phyloP scores from a whole-genome alignment of 2,113 vertebrate genomes.

The Sialia sialis region DNA sequence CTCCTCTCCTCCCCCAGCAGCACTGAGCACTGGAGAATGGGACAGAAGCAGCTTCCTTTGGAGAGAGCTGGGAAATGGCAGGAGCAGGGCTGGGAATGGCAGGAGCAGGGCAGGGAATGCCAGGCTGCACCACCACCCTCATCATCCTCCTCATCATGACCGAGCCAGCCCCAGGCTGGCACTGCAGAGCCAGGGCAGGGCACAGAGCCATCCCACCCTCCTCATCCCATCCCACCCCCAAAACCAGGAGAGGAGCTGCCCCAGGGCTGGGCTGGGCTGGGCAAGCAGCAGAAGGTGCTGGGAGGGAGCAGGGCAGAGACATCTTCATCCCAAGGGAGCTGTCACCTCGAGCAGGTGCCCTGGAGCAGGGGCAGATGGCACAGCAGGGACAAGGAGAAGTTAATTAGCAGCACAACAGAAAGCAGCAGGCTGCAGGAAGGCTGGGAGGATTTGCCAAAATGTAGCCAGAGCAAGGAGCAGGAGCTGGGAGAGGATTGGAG shows the following conservation, averaged over 20 bases:
- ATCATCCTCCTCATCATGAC: too few species aligned
- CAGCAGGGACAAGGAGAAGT: neutral
- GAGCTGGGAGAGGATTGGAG: rapidly evolving
- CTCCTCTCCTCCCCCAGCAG: neutral
- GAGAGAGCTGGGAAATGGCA: neutral
- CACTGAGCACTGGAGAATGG: neutral
- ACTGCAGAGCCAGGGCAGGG: neutral
- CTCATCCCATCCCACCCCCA: rapidly evolving
- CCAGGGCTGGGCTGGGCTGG: neutral
- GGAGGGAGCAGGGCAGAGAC: slow-evolving; percentile 21
- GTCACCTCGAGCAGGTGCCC: neutral
- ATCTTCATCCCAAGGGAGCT: slow-evolving; percentile 49
- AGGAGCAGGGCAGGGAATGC: too few species aligned
- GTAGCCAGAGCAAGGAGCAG: rapidly evolving
- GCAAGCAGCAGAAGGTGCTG: slow-evolving; percentile 24
- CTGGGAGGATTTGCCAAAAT: neutral
- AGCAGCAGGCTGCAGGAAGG: neutral
- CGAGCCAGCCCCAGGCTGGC: neutral
- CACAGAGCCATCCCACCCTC: rapidly evolving
- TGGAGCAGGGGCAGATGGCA: slow-evolving; percentile 9
- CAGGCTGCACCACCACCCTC: neutral
- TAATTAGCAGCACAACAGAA: slow-evolving; percentile 16
- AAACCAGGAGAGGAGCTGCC: neutral
- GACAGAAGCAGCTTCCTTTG: neutral
- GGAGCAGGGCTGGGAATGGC: too few species aligned